Conservation (phyloP, 2,797 vertebrate genomes). For the Hydrocynus forskahlii region DNA sequence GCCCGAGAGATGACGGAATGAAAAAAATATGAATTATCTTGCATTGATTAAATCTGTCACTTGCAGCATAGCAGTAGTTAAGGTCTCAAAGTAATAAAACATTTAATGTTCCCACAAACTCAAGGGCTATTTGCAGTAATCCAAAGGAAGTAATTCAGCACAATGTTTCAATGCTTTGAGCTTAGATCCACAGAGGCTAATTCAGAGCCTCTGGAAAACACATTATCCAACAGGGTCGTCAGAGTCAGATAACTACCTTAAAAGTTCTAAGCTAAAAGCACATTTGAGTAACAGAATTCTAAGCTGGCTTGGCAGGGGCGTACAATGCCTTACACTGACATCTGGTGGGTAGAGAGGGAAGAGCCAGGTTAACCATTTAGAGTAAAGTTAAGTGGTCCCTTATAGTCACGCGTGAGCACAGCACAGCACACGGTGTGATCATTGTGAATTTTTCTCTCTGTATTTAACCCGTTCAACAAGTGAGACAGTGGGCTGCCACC, state of each 20-base stretch:
- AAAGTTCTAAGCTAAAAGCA: conserved; percentile 62
- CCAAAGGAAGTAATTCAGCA: not conserved
- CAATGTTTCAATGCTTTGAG: not conserved
- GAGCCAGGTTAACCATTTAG: conserved; percentile 16
- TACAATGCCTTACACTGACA: conserved; percentile 55
- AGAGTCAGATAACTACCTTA: conserved; percentile 13
- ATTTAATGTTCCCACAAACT: not conserved
- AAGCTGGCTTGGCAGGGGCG: conserved; percentile 20
- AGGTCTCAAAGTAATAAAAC: not conserved
- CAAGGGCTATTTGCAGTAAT: not conserved
- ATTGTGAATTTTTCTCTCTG: too few relatives aligned
- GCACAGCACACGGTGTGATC: too few relatives aligned
- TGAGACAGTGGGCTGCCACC: too few relatives aligned
- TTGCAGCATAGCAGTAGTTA: too few relatives aligned
- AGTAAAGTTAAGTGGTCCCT: not conserved
- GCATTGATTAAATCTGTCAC: not conserved
- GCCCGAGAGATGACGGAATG: not conserved
- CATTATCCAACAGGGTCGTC: conserved; percentile 47
- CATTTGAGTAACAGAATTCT: conserved; percentile 64
- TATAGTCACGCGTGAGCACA: not conserved
- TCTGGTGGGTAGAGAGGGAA: conserved; percentile 65
- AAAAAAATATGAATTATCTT: not conserved
- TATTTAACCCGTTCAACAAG: too few relatives aligned
- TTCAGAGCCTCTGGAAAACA: conserved; percentile 45
- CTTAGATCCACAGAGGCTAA: not conserved